phyloP scores from a whole-genome alignment of 2,888 invertebrate species.

The Masnerella sp. region DNA sequence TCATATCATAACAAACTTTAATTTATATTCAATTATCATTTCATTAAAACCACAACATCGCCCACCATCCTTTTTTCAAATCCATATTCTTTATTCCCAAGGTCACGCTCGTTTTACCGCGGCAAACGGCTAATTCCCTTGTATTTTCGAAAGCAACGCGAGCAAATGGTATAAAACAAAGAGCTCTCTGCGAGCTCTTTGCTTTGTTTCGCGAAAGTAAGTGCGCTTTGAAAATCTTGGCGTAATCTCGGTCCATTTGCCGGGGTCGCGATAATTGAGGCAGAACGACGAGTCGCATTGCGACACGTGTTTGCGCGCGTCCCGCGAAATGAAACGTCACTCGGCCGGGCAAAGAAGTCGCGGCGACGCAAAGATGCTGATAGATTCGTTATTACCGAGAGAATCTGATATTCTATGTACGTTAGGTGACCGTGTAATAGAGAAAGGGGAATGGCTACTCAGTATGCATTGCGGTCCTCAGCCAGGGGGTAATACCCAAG shows the following conservation, averaged over 20 bases:
- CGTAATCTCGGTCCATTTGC: constrained; percentile 6
- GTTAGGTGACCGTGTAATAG: constrained; percentile 74
- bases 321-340: too few species aligned
- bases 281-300: constrained; percentile 49
- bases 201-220: neutral
- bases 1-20: too few species aligned
- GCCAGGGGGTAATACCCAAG: constrained; percentile 72
- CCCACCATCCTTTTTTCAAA: too few species aligned
- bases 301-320: constrained; percentile 51
- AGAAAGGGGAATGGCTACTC: constrained; percentile 73
- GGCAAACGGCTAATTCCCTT: too few species aligned
- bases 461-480: constrained; percentile 76
- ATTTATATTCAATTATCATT: too few species aligned
- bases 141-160: too few species aligned
- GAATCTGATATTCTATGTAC: constrained; percentile 68
- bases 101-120: too few species aligned
- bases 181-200: too few species aligned
- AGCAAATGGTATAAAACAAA: too few species aligned
- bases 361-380: constrained; percentile 59
- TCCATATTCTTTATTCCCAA: too few species aligned
- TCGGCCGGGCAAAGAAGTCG: neutral
- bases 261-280: constrained; percentile 44
- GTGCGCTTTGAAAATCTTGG: neutral
- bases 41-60: too few species aligned
- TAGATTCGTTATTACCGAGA: constrained; percentile 71